Base-by-base conservation (phyloP, 2,113 vertebrate species). In the Sciurus niger region DNA sequence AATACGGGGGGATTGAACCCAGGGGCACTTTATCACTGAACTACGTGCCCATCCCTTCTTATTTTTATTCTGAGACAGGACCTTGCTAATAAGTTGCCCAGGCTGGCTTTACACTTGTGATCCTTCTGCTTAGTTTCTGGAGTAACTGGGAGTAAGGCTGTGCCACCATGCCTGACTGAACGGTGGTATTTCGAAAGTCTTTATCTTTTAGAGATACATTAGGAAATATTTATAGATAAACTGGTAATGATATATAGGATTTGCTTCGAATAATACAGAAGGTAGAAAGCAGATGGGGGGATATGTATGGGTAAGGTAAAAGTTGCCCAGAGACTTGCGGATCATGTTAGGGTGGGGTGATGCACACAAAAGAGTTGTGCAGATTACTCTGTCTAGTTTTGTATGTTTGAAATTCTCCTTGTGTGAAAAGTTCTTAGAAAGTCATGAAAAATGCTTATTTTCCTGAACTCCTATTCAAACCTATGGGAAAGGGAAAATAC, bases 381-480 rank as follows among this genome's bases (percentile, higher is more conserved):
- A 63, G 2, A 83, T 17, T 34, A 18, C 40, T 53, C 37, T 24
- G 4, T 40, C 48, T 65, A 78, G 37, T 48, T 53, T 76, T 58
- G 24, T 18, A 37, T n/a, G 11, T 48, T 3, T 93, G 67, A 77
- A 91, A 91, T 46, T 89, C 65, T 80, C 43, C 51, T 88, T 40
- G 65, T 32, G 73, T 46, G 68, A 43, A 87, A 82, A 65, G 7
- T 32, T 68, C 78, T 55, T 80, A 34, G 16, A 80, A 92, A 84
- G 65, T 91, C 76, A 85, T 3, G 28, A 80, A 58, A 95, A 90
- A 92, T 22, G 34, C 48, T 84, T 90, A 89, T 51, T 90, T 51
- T 90, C 51, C 46, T 82, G 48, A 90, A 68, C 6, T 5, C 30
- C 16, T 89, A 53, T 76, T 63, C 12, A 91, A 94, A 40, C 18